Evolutionary conservation across 2,797 vertebrate genomes (phyloP).

Genomic region (Tamandua tetradactyla): DNA sequence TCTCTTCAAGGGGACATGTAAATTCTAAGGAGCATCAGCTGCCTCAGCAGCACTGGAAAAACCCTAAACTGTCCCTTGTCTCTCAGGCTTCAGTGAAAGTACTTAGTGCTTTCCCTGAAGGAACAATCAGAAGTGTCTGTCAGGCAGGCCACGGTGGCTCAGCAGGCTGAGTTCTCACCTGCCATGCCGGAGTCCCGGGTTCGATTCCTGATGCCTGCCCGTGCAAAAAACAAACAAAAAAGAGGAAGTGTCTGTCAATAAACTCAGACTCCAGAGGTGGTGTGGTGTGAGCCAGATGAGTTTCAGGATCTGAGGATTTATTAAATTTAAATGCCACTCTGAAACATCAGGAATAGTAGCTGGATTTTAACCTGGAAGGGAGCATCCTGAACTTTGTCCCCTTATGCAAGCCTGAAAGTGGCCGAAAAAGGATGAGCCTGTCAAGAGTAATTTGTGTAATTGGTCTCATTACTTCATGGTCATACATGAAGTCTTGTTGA

Average conservation of each 20-base stretch:
- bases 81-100: neutral
- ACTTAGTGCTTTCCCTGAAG: neutral
- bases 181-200: too few relatives aligned
- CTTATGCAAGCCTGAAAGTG: neutral
- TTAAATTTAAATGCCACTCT: neutral
- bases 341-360: neutral
- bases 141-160: too few relatives aligned
- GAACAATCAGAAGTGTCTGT: neutral
- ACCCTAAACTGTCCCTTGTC: neutral
- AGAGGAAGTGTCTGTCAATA: neutral
- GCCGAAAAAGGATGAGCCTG: neutral
- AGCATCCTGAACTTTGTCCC: neutral
- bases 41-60: neutral
- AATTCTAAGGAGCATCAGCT: neutral
- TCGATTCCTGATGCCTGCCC: too few relatives aligned
- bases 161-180: too few relatives aligned
- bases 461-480: neutral
- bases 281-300: neutral
- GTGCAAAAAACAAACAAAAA: too few relatives aligned
- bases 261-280: neutral
- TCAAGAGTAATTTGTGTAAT: neutral
- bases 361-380: neutral
- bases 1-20: neutral
- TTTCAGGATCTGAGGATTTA: neutral
- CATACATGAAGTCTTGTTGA: neutral